Conservation (phyloP, 1,140 invertebrate species). For the Zaprionus ghesquierei region DNA sequence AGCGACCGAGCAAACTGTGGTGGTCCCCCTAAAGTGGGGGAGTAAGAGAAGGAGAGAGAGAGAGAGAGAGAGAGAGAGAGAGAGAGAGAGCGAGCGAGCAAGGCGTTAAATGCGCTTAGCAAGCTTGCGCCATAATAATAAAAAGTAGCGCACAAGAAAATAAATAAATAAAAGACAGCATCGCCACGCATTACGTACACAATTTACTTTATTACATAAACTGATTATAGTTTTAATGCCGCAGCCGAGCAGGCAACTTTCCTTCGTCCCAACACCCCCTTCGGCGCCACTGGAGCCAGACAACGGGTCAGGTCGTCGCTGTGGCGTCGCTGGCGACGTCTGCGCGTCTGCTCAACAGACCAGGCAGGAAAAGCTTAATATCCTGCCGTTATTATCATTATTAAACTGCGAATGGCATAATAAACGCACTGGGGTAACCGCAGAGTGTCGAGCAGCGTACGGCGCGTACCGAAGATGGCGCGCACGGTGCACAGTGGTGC, state of each 20-base stretch:
- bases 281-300: neutral
- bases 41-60: neutral
- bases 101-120: slow-evolving; percentile 67
- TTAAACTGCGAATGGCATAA: slow-evolving; percentile 80
- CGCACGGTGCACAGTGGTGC: slow-evolving; percentile 43
- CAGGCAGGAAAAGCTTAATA: slow-evolving; percentile 78
- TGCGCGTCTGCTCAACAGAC: slow-evolving; percentile 17
- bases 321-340: neutral
- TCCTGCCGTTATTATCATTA: slow-evolving; percentile 79
- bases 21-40: too few species aligned
- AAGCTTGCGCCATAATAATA: slow-evolving; percentile 66
- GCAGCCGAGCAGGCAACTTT: neutral
- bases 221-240: slow-evolving; percentile 81
- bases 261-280: neutral
- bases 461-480: slow-evolving; percentile 29
- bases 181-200: slow-evolving; percentile 78
- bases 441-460: slow-evolving; percentile 45
- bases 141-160: slow-evolving; percentile 75
- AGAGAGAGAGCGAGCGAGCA: neutral
- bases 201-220: slow-evolving; percentile 81
- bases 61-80: neutral
- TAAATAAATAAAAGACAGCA: slow-evolving; percentile 79
- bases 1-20: neutral
- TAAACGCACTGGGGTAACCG: slow-evolving; percentile 74
- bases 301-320: slow-evolving; percentile 5